These are phyloP conservation scores for Ornithoptera priamus DNA, from an alignment of 2,888 invertebrate genomes.

Conservation along the genomic window DNA sequence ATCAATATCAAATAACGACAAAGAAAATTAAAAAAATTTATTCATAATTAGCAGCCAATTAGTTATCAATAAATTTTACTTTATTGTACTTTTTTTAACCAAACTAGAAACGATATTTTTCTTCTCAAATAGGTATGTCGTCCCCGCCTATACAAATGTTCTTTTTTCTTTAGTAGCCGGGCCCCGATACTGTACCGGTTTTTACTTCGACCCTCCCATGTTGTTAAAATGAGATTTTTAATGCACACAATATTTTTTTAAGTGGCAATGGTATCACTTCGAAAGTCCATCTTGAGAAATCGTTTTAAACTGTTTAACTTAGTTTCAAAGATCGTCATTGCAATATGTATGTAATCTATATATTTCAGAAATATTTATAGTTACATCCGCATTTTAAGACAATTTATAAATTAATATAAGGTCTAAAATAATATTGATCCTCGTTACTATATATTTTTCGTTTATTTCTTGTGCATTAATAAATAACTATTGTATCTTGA, in stretches of 20 bases:
- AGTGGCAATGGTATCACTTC: neutral
- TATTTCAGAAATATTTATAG: too few relatives aligned
- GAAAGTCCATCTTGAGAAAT: neutral
- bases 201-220: constrained; percentile 22
- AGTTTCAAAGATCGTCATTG: neutral
- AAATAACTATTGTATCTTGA: too few relatives aligned
- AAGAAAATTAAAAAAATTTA: neutral
- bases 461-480: too few relatives aligned
- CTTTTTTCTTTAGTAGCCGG: constrained; percentile 15
- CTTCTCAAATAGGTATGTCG: constrained; percentile 23
- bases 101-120: constrained; percentile 14
- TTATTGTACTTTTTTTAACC: neutral
- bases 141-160: constrained; percentile 8
- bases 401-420: too few relatives aligned
- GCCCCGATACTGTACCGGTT: constrained; percentile 25
- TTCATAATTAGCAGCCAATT: neutral
- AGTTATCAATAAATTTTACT: neutral
- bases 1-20: too few relatives aligned
- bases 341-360: too few relatives aligned
- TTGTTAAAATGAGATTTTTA: constrained; percentile 20
- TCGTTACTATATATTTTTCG: too few relatives aligned
- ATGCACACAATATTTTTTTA: neutral
- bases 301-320: neutral
- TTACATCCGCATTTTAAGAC: too few relatives aligned
- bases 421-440: too few relatives aligned